Conservation (phyloP, 2,797 vertebrate species). For the Spatula versicolor region DNA sequence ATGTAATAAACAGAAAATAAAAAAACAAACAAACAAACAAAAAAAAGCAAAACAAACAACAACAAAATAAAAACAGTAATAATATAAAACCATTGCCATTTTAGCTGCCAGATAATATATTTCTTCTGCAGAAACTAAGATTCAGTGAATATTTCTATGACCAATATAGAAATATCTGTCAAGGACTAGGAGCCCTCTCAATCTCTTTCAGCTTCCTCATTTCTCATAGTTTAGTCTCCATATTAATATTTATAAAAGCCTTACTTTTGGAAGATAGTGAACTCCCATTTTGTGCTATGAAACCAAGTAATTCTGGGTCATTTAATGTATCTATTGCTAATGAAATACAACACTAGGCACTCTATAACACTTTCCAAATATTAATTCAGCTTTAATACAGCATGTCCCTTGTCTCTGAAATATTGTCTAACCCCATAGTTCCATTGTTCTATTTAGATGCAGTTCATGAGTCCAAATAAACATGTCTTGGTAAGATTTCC, state of each 20-base stretch:
- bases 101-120: neutral
- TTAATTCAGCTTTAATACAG: neutral
- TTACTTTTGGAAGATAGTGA: neutral
- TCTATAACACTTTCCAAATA: neutral
- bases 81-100: neutral
- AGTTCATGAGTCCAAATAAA: neutral
- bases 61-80: neutral
- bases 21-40: too few species aligned
- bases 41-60: neutral
- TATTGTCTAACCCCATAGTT: neutral
- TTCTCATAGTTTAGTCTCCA: neutral
- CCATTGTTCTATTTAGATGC: neutral
- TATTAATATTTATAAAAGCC: neutral
- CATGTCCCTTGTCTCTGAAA: neutral
- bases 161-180: neutral
- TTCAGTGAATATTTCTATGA: neutral
- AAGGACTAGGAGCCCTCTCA: neutral
- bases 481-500: neutral
- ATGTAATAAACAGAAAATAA: neutral
- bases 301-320: neutral
- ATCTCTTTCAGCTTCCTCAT: neutral
- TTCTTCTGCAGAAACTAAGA: neutral
- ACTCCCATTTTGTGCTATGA: neutral
- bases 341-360: neutral
- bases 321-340: neutral